Base-by-base conservation (phyloP, 2,888 invertebrate species). In the Drosophila neonasuta region DNA sequence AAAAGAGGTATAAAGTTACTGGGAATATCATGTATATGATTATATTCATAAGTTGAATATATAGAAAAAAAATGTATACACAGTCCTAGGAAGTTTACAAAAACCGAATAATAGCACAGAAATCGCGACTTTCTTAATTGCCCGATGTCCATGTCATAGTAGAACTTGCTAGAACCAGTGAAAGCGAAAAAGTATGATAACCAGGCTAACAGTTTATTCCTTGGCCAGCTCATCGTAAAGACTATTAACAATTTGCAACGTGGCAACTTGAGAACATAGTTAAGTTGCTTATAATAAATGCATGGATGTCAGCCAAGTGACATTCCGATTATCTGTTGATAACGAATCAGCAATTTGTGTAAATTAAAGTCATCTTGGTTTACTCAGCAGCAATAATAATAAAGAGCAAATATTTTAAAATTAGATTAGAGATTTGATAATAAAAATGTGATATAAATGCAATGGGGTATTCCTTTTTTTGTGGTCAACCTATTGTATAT, bases 181-280 rank as follows among this genome's bases (percentile, higher is more conserved):
- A 45, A 20, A 0, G 45, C 45, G 7, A 45, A 8, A 45, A 45
- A 29, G n/a, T 45, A 45, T 29, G 24, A 24, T 29, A 45, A 0
- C n/a, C 45, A 45, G 24, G 45, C 24, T 4, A 46, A 13, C 13
- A 46, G 24, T 13, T 46, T 24, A 46, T 46, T 29, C 29, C 46
- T 46, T 46, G 29, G 2, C 46, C 29, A 46, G 46, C 11, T 46
- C 46, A 46, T 46, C 29, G 46, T 30, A 9, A 46, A 9, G 9
- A 48, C 46, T 30, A 48, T 9, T 10, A 4, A 15, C 1, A 15
- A 10, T 2, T 9, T 13, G 24, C 13, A 30, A 10, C 13, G 1
- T 5, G 8, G 13, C 5, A 10, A 2, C 13, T 24, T 9, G 2
- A 8, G 1, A 11, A 11, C 8, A 15, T 24, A 13, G 13, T 15